Percentiles rank a stretch among this genome's conserved stretches.
Conservation (phyloP, 2,113 vertebrate species). For the Vimba vimba region DNA sequence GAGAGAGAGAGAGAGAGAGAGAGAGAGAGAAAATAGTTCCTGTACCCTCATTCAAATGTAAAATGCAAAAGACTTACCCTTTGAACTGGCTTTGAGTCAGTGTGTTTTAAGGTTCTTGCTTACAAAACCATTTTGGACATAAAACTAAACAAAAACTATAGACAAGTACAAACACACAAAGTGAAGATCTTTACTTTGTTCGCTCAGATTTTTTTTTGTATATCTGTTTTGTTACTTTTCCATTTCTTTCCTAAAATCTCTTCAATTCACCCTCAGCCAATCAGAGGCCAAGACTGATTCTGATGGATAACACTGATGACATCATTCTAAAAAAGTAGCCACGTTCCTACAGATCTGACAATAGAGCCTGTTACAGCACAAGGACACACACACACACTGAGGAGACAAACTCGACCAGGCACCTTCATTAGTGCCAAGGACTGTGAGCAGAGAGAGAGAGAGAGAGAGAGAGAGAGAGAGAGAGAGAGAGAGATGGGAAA, state of each 20-base stretch:
- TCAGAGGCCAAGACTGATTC: slow-evolving; percentile 6
- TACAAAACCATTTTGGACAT: neutral
- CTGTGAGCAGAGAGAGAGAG: neutral
- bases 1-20: no score
- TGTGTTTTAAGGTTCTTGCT: neutral
- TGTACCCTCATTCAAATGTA: slow-evolving; percentile 18
- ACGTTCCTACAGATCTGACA: neutral
- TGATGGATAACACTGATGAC: neutral
- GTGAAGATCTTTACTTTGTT: neutral
- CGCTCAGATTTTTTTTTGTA: no score
- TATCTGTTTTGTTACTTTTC: neutral
- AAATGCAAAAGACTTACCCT: neutral
- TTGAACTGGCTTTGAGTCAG: neutral
- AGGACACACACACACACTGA: neutral
- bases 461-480: neutral
- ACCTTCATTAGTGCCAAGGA: slow-evolving; percentile 34
- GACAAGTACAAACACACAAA: neutral
- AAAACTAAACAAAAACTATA: neutral
- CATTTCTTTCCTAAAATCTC: neutral
- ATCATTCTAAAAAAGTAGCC: slow-evolving; percentile 2
- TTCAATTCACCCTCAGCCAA: neutral
- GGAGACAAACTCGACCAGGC: neutral
- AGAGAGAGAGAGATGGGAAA: slow-evolving; percentile 25
- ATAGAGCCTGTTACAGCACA: neutral
- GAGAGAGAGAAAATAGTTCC: neutral